Evolutionary conservation across 2,113 vertebrate species (phyloP).

Genomic region (Rissa tridactyla): DNA sequence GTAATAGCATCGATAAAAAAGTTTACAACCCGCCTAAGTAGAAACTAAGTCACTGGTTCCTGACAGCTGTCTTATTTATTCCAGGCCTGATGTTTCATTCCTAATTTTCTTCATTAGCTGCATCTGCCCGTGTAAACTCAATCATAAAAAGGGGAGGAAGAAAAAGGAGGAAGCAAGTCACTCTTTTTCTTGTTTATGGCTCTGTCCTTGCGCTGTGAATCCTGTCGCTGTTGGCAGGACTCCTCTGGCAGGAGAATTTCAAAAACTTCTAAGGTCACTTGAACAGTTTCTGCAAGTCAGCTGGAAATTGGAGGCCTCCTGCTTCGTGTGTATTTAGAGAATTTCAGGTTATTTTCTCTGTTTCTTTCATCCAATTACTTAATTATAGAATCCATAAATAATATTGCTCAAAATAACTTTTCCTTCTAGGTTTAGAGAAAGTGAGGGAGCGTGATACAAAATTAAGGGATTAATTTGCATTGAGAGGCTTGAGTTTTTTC

Average conservation of each 20-base stretch:
- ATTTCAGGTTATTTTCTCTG: background rate
- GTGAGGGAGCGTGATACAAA: background rate
- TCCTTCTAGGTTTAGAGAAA: background rate
- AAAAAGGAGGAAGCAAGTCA: background rate
- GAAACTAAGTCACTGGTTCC: background rate
- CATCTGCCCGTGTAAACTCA: background rate
- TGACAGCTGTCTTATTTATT: background rate
- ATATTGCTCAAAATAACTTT: background rate
- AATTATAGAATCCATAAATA: background rate
- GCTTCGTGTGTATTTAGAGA: background rate
- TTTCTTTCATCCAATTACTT: background rate
- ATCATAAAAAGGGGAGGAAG: background rate
- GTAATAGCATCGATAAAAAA: background rate
- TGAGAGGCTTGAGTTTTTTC: background rate
- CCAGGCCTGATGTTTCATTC: background rate
- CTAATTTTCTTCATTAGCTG: background rate
- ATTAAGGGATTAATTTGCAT: background rate
- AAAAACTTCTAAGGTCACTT: background rate
- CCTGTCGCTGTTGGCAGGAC: background rate
- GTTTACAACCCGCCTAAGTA: background rate
- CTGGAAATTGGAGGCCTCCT: background rate
- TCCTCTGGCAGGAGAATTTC: background rate
- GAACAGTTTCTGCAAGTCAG: background rate
- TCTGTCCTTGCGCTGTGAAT: background rate
- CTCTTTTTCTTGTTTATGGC: background rate